Evolutionary conservation across 2,888 invertebrate species (phyloP).

Genomic region (Dorcus hopei): DNA sequence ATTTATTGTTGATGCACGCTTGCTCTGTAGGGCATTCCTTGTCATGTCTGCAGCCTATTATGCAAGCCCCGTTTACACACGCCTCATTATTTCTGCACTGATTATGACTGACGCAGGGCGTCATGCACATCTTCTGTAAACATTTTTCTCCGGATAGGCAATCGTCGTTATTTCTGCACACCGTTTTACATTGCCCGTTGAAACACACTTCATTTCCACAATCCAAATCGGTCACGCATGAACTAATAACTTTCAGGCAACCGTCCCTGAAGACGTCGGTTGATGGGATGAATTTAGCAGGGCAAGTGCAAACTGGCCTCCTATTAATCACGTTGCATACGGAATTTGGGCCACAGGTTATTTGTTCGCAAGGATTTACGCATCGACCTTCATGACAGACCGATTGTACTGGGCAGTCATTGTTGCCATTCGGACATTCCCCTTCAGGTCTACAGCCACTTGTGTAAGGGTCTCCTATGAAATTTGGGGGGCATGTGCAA

Average conservation of each 20-base stretch:
- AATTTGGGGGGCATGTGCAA: constrained; percentile 77
- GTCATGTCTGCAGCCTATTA: constrained; percentile 80
- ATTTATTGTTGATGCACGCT: constrained; percentile 81
- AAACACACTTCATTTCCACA: constrained; percentile 78
- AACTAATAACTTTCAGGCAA: constrained; percentile 67
- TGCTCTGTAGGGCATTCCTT: constrained; percentile 73
- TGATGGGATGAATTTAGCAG: constrained; percentile 71
- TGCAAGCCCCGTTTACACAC: constrained; percentile 75
- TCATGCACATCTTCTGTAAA: constrained; percentile 70
- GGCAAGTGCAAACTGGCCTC: constrained; percentile 76
- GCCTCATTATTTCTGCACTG: constrained; percentile 79
- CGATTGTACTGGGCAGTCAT: constrained; percentile 73
- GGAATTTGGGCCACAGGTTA: constrained; percentile 74
- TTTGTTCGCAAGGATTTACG: constrained; percentile 75
- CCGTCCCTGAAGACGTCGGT: constrained; percentile 61
- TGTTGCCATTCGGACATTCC: constrained; percentile 67
- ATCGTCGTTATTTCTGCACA: constrained; percentile 73
- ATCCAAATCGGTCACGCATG: constrained; percentile 68
- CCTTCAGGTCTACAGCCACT: constrained; percentile 78
- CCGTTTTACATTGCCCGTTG: constrained; percentile 79
- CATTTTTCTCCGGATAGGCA: constrained; percentile 80
- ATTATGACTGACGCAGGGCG: constrained; percentile 76
- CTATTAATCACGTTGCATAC: constrained; percentile 75
- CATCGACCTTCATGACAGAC: constrained; percentile 70
- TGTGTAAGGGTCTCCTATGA: constrained; percentile 72